Percentiles rank a stretch among this genome's conserved stretches.
phyloP scores from a whole-genome alignment of 2,888 invertebrate genomes.

The Meiosimyza platycephala region DNA sequence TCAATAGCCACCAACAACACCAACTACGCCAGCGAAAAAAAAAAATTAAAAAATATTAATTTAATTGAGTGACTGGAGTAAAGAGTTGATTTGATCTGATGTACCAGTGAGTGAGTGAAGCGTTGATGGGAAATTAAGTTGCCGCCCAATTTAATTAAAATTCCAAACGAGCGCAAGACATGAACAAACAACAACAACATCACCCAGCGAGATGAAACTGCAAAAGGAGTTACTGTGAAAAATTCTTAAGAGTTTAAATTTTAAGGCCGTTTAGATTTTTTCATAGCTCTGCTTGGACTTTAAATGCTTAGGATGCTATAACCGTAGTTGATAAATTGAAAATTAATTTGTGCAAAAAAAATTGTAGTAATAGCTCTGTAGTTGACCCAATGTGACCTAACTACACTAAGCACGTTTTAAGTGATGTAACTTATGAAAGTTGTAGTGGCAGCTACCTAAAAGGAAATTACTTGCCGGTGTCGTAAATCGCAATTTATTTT shows the following conservation, averaged over 20 bases:
- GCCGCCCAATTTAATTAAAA: conserved; percentile 63
- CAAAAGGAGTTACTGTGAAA: not conserved
- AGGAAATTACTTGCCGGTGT: too few species aligned
- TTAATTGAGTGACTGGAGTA: conserved; percentile 30
- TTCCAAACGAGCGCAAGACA: conserved; percentile 59
- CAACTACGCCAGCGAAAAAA: not conserved
- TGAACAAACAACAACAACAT: conserved; percentile 41
- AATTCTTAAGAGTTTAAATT: not conserved
- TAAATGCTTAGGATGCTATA: not conserved
- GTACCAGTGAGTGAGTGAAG: conserved; percentile 24
- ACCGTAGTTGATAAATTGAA: conserved; percentile 2
- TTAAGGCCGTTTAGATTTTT: not conserved
- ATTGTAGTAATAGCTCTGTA: not conserved
- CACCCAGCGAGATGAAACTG: not conserved
- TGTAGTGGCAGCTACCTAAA: too few species aligned
- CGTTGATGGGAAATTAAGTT: conserved; percentile 54
- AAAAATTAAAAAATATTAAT: conserved; percentile 17
- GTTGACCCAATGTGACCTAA: conserved; percentile 1
- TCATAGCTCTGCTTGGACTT: not conserved
- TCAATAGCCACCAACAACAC: not conserved
- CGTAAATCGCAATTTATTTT: too few species aligned
- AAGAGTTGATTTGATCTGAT: conserved; percentile 27
- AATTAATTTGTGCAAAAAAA: conserved; percentile 19
- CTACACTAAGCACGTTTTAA: not conserved
- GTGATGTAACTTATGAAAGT: too few species aligned